Evolutionary conservation across 2,113 vertebrate species (phyloP), one percentile per base, ranked within the genome.

Genomic region (Ciconia boyciana): DNA sequence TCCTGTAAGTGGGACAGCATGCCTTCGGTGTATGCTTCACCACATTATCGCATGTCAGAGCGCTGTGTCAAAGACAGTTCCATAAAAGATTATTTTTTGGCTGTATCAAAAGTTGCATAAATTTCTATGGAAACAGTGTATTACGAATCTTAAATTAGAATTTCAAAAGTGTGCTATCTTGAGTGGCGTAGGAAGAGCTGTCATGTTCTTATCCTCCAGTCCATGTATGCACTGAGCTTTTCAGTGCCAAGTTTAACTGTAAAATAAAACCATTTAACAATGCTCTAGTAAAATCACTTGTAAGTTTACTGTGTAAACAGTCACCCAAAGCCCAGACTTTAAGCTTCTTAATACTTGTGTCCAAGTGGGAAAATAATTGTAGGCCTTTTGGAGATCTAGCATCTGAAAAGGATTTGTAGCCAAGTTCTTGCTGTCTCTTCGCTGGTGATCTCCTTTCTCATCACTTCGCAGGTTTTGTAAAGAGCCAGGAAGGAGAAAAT

Each of bases 401-500:
- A 6, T 32, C 48, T 72, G 48, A 36, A 34, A 77, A 74, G 26
- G n/a, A 32, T 80, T 92, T 68, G 43, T 70, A 69, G 75, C 68
- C 69, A 74, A 78, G 32, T 81, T 95, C 83, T 92, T 52, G 34
- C 44, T 64, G 51, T 74, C 57, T 93, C 25, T 89, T 31, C 70
- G 54, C 61, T 69, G 52, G n/a, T 58, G 15, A 81, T 78, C 54
- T 89, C 54, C 20, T 91, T 89, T 84, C 71, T 88, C 19, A 2
- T 85, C 80, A 13, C 79, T 92, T 85, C 74, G 68, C 96, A 99
- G 99, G 98, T 97, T 99, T 98, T 57, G 99, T 99, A 24, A 99
- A 99, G 98, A 99, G 99, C 78, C 96, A 98, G 75, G 99, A 99
- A 89, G 99, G 99, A 90, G 99, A 99, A 77, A 99, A 99, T 71